Evolutionary conservation across 2,888 invertebrate species (phyloP).

Genomic region (Drosophila subsilvestris): DNA sequence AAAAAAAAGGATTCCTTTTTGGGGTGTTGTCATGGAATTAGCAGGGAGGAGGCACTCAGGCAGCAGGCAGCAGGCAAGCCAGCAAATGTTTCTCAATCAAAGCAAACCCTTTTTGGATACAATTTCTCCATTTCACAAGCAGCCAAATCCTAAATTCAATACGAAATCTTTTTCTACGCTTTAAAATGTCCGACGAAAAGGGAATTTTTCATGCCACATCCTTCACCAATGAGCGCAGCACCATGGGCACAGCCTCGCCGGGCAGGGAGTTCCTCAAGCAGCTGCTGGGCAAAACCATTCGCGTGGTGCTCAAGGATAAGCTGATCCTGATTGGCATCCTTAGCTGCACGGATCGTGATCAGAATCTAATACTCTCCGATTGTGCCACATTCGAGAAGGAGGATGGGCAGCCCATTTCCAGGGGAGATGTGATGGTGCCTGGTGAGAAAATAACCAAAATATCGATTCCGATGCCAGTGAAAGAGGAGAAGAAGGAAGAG

Average conservation of each 20-base stretch:
- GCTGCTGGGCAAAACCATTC: constrained; percentile 50
- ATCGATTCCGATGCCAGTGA: constrained; percentile 28
- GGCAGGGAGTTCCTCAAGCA: constrained; percentile 33
- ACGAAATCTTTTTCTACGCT: too few relatives aligned
- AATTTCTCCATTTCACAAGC: neutral
- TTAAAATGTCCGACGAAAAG: neutral
- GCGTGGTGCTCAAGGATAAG: constrained; percentile 45
- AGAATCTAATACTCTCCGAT: constrained; percentile 50
- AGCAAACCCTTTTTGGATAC: neutral
- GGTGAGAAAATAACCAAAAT: constrained; percentile 43
- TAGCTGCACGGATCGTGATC: constrained; percentile 59
- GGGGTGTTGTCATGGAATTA: constrained; percentile 38
- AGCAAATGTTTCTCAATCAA: neutral
- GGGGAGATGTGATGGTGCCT: constrained; percentile 45
- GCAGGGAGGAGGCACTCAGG: constrained; percentile 37
- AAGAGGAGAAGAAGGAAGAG: neutral
- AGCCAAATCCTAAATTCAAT: neutral
- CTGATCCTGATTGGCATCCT: constrained; percentile 45
- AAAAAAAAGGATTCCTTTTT: constrained; percentile 22
- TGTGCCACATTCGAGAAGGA: constrained; percentile 27
- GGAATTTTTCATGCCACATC: constrained; percentile 26
- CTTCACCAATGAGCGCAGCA: constrained; percentile 28
- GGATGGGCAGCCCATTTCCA: constrained; percentile 14
- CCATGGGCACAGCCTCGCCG: neutral
- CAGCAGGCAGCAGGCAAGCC: constrained; percentile 2